Conservation (phyloP, 2,797 vertebrate genomes). For the Anguilla marmorata region DNA sequence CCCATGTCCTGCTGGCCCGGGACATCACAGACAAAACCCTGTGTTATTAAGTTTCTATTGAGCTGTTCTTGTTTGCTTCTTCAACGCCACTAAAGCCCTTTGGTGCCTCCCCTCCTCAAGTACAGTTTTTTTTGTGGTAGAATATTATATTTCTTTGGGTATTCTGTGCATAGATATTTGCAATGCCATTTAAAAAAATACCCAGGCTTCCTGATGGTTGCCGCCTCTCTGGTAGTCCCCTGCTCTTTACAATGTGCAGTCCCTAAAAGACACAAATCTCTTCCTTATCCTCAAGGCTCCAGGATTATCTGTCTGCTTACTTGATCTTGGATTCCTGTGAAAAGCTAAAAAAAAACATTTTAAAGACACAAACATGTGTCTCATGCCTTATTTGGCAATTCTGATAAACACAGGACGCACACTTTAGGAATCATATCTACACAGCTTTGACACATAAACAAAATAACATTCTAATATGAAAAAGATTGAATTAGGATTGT, state of each 20-base stretch:
- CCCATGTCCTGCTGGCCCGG: constrained; percentile 44
- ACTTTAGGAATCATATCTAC: background rate
- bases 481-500: background rate
- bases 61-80: constrained; percentile 35
- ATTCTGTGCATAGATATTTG: constrained; percentile 44
- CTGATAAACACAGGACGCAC: background rate
- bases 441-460: background rate
- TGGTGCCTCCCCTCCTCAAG: constrained; percentile 36
- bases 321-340: background rate
- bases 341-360: background rate
- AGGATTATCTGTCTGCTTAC: background rate
- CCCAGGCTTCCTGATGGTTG: constrained; percentile 39
- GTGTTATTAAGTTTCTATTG: constrained; percentile 57
- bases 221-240: constrained; percentile 27
- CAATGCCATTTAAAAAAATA: constrained; percentile 44
- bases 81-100: background rate
- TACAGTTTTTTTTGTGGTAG: constrained; percentile 43
- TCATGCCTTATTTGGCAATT: background rate
- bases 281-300: background rate
- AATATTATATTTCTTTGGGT: constrained; percentile 55
- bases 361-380: background rate
- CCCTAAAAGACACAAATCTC: background rate
- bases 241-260: constrained; percentile 14
- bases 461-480: background rate
- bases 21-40: constrained; percentile 40